Conservation (phyloP, 1,140 invertebrate genomes). For the Lepidurus couesii region DNA sequence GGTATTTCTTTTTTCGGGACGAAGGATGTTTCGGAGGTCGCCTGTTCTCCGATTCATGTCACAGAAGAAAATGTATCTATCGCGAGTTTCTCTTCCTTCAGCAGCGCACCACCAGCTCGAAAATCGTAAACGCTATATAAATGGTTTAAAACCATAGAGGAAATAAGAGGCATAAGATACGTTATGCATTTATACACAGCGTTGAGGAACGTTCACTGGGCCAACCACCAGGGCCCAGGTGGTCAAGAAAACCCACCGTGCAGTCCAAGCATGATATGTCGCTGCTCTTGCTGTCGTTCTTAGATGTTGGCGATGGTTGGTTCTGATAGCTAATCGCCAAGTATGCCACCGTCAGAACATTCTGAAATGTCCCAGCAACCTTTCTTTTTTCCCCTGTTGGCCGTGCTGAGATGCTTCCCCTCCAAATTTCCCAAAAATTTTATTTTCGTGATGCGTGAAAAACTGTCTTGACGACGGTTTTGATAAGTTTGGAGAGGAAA, state of each 20-base stretch:
- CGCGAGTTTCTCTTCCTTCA: neutral
- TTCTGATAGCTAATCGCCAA: conserved; percentile 18
- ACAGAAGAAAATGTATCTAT: neutral
- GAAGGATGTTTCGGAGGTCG: neutral
- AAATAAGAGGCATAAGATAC: too few species aligned
- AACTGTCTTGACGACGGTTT: conserved; percentile 14
- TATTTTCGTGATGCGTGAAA: conserved; percentile 15
- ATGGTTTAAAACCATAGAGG: too few species aligned
- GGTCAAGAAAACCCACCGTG: conserved; percentile 13
- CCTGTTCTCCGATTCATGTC: neutral
- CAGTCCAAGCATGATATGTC: neutral
- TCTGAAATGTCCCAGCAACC: neutral
- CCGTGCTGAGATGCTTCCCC: neutral
- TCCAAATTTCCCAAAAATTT: neutral
- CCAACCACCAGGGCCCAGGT: neutral
- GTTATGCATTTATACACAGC: too few species aligned
- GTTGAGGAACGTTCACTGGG: neutral
- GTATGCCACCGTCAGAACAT: conserved; percentile 12
- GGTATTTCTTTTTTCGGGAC: neutral
- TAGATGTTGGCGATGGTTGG: neutral
- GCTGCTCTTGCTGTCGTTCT: neutral
- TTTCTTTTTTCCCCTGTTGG: neutral
- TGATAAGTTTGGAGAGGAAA: neutral
- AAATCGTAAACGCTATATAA: neutral
- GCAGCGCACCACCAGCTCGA: neutral